Percentiles rank a stretch among this genome's conserved stretches.
Evolutionary conservation across 92 coral and sea anemone species (phyloP).

Genomic region (Heteractis magnifica): DNA sequence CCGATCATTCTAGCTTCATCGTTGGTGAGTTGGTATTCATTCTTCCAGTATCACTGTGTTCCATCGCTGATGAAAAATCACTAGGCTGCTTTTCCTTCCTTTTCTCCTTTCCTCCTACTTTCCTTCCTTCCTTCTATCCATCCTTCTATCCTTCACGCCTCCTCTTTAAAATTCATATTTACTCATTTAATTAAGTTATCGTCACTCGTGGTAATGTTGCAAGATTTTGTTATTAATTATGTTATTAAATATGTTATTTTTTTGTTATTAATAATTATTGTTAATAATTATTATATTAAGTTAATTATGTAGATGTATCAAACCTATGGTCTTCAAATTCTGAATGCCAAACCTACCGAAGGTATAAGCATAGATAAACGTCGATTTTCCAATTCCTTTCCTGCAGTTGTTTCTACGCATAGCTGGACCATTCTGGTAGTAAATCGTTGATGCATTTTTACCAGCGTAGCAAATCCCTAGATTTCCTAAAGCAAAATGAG

Average conservation of each 20-base stretch:
- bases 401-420: neutral
- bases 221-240: too few species aligned
- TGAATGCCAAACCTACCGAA: neutral
- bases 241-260: too few species aligned
- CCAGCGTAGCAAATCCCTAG: slow-evolving; percentile 3
- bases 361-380: neutral
- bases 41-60: too few species aligned
- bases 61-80: neutral
- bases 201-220: too few species aligned
- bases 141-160: neutral
- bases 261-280: too few species aligned
- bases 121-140: neutral
- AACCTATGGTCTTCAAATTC: too few species aligned
- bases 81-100: neutral
- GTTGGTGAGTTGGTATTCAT: too few species aligned
- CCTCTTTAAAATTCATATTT: too few species aligned
- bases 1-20: too few species aligned
- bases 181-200: too few species aligned
- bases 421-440: neutral
- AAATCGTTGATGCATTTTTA: neutral
- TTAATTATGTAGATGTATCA: too few species aligned
- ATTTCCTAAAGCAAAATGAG: slow-evolving; percentile 2
- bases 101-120: neutral
- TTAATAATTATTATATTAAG: too few species aligned
- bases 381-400: slow-evolving; percentile 1